Percentiles rank a stretch among this genome's conserved stretches.
Conservation (phyloP, 92 coral and sea anemone species). For the Palythoa caribaeorum region DNA sequence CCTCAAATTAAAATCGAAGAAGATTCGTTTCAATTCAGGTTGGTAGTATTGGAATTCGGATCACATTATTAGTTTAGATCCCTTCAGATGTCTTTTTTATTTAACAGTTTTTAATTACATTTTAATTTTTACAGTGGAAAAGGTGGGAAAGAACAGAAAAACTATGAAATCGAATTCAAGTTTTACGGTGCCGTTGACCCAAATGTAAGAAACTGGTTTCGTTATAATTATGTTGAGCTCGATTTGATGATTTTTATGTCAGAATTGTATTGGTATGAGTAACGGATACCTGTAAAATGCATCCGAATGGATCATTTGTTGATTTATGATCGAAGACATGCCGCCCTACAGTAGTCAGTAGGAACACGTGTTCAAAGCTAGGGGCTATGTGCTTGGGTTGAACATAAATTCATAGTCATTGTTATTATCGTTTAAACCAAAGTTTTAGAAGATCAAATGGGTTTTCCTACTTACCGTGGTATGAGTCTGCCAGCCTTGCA, state of each 20-base stretch:
- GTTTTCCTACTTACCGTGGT: no score
- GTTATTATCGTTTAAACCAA: no score
- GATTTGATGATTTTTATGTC: background rate
- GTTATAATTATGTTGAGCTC: background rate
- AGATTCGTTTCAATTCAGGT: constrained; percentile 83
- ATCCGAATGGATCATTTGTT: no score
- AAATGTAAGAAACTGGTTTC: constrained; percentile 61
- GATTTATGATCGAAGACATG: background rate
- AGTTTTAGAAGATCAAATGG: no score
- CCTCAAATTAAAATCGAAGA: constrained; percentile 75
- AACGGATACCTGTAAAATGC: no score
- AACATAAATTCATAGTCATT: no score
- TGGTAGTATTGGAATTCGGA: background rate
- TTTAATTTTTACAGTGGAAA: constrained; percentile 63
- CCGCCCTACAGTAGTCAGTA: background rate
- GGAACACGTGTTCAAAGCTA: background rate
- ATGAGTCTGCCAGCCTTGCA: no score
- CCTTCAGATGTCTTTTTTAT: background rate
- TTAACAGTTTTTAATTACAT: background rate
- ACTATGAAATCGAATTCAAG: constrained; percentile 77
- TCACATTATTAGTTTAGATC: background rate
- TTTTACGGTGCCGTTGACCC: constrained; percentile 82
- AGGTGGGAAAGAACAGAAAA: constrained; percentile 92
- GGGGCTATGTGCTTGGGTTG: background rate
- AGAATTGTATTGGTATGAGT: no score